Percentiles rank a stretch among this genome's conserved stretches.
phyloP scores from a whole-genome alignment of 2,797 vertebrate species.

The Varecia variegata region DNA sequence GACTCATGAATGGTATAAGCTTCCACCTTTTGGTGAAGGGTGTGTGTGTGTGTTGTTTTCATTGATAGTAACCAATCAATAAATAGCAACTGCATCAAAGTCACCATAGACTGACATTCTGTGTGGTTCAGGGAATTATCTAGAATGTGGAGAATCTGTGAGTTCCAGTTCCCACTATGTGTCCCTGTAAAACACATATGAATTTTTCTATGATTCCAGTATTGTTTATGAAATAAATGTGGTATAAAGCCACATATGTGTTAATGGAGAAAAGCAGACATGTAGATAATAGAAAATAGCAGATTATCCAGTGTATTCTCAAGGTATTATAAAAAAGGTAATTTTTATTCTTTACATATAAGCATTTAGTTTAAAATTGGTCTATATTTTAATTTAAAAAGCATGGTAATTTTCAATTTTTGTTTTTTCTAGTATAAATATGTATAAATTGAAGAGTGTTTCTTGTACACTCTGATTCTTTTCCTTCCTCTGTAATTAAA shows the following conservation, averaged over 20 bases:
- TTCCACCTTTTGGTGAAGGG: not conserved
- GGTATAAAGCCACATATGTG: not conserved
- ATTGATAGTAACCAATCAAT: not conserved
- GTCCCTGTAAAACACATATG: not conserved
- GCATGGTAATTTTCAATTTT: not conserved
- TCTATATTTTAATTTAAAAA: slow-evolving; percentile 33
- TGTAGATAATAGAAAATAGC: not conserved
- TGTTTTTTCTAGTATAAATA: not conserved
- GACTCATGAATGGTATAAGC: not conserved
- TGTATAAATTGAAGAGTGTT: not conserved
- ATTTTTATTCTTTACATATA: not conserved
- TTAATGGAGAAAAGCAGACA: not conserved
- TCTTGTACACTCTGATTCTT: not conserved
- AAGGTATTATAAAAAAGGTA: not conserved
- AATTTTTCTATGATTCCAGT: not conserved
- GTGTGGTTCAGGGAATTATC: not conserved
- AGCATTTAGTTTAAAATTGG: not conserved
- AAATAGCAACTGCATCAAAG: not conserved
- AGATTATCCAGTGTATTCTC: not conserved
- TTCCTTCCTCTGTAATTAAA: not conserved
- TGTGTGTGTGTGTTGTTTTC: not conserved
- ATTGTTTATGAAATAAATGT: not conserved
- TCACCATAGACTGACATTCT: not conserved
- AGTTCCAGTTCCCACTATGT: not conserved
- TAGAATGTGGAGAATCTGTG: not conserved